These are phyloP conservation scores for Calidris pugnax DNA, from an alignment of 2,113 vertebrate genomes.

Conservation along the genomic window DNA sequence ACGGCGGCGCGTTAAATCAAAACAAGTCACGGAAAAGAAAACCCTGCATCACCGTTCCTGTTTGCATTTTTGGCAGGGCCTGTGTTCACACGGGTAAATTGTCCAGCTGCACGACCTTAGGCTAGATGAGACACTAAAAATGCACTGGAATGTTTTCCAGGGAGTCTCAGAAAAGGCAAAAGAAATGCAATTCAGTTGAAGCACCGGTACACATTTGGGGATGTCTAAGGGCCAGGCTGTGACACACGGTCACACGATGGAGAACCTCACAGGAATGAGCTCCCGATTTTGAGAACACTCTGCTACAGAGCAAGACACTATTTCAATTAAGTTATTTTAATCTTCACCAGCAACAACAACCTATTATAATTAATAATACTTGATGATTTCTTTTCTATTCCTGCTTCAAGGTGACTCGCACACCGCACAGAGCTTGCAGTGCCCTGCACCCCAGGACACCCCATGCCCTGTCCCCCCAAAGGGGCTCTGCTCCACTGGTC, in stretches of 20 bases:
- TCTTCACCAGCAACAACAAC: slow-evolving; percentile 37
- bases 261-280: background rate
- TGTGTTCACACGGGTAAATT: background rate
- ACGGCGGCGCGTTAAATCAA: background rate
- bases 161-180: background rate
- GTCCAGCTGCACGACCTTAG: background rate
- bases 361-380: slow-evolving; percentile 56
- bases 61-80: background rate
- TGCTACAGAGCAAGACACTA: background rate
- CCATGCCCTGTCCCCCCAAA: background rate
- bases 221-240: background rate
- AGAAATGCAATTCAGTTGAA: background rate
- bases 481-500: background rate
- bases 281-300: background rate
- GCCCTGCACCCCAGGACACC: background rate
- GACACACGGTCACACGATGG: background rate
- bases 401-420: slow-evolving; percentile 14
- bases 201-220: background rate
- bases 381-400: slow-evolving; percentile 31
- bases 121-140: background rate
- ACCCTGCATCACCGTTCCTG: background rate
- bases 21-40: background rate
- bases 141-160: background rate
- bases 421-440: background rate
- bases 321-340: slow-evolving; percentile 46